These are phyloP conservation scores for Hippasteria phrygiana DNA, from an alignment of 53 echinoderm and acorn worm species.

Conservation along the genomic window DNA sequence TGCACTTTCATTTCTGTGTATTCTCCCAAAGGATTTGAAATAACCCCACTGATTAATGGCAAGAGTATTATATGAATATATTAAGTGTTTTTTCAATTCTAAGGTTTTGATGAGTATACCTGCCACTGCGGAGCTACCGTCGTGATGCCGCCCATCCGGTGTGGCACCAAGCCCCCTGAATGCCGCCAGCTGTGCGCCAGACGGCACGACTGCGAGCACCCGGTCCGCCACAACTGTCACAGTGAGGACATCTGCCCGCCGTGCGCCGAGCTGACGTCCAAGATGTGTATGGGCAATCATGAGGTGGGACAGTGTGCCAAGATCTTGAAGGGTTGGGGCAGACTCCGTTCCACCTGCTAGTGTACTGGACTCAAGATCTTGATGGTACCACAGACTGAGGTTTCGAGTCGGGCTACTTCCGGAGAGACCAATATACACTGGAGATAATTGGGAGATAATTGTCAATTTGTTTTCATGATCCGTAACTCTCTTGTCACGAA, in stretches of 20 bases:
- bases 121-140: conserved; percentile 93
- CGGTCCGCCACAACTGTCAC: conserved; percentile 90
- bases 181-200: conserved; percentile 80
- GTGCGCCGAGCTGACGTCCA: conserved; percentile 86
- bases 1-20: too few species aligned
- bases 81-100: neutral
- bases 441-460: too few species aligned
- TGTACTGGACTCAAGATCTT: too few species aligned
- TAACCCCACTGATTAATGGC: neutral
- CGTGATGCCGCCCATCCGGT: conserved; percentile 92
- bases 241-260: conserved; percentile 92
- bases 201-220: conserved; percentile 84
- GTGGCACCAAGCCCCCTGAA: conserved; percentile 87
- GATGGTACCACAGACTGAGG: too few species aligned
- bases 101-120: conserved; percentile 94
- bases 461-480: too few species aligned
- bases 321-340: neutral
- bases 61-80: neutral
- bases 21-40: neutral
- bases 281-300: conserved; percentile 89
- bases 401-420: neutral
- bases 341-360: too few species aligned
- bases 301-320: conserved; percentile 65
- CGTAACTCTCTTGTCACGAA: too few species aligned
- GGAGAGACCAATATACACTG: too few species aligned